Evolutionary conservation across 1,140 invertebrate species (phyloP), one percentile per base, ranked within the genome.

Genomic region (Zaprionus tsacasi): DNA sequence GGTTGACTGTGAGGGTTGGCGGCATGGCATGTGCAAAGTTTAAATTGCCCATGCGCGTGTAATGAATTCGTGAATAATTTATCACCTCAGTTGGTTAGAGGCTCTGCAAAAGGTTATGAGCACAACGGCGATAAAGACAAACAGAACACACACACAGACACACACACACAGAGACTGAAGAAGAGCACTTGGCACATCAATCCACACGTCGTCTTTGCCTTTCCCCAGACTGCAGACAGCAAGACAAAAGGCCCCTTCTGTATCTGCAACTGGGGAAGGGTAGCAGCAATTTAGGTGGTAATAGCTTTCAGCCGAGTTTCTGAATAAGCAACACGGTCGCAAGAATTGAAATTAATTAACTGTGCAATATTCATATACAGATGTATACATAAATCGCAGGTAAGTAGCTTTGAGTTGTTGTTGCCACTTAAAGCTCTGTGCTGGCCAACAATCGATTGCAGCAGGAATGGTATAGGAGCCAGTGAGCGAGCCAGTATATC

Each of bases 61-160:
- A 86, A 87, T 86, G 82, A 87, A 77, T 79, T 75, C 70, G 38
- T 86, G 69, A 82, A 86, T 86, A 79, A 86, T 87, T 86, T 82
- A 86, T 63, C 40, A 82, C 52, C n/a, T 63, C 35, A 61, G 61
- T 80, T 8, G 56, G 48, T 63, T 70, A 54, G 21, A 21, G 66
- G 35, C 27, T 38, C 33, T 21, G 59, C 40, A 30, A 52, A 54
- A 55, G 40, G 52, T 63, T 66, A 79, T 74, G 68, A 33, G 36
- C 3, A 45, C 38, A 61, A 45, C 54, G 65, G 52, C 69, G 40
- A 77, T 60, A 70, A 76, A 81, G 63, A 43, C 70, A 65, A 78
- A 64, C 58, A 70, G 64, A 66, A 30, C 40, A 36, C 52, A 35
- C 48, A n/a, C 21, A 21, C 21, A 21, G 1, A 21, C 21, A 21